A percentile compares a stretch with the other conserved stretches of the same genome.
phyloP scores from a whole-genome alignment of 2,797 vertebrate genomes.

The Lagodon rhomboides region DNA sequence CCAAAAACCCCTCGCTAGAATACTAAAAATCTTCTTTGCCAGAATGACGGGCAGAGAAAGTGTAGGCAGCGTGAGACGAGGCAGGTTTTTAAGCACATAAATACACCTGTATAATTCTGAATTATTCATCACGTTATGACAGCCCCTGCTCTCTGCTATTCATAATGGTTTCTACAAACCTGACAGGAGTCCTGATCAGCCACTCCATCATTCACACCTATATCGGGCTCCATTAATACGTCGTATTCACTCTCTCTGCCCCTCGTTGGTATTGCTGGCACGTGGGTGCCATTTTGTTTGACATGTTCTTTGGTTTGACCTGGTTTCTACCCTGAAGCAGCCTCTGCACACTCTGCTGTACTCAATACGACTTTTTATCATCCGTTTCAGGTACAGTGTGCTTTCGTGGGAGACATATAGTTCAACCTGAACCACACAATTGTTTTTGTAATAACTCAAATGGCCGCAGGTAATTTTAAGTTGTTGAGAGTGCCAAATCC shows the following conservation, averaged over 20 bases:
- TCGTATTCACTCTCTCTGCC: neutral
- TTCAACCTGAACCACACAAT: neutral
- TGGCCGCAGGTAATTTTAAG: conserved; percentile 4
- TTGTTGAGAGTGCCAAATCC: conserved; percentile 11
- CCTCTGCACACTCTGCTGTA: neutral
- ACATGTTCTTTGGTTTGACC: conserved; percentile 32
- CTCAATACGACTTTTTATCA: neutral
- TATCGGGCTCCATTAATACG: conserved; percentile 11
- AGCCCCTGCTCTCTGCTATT: conserved; percentile 32
- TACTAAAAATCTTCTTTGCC: conserved; percentile 25
- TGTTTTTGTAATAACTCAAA: neutral
- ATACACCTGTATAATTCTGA: conserved; percentile 41
- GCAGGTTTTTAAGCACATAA: conserved; percentile 45
- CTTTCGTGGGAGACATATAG: neutral
- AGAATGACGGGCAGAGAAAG: conserved; percentile 16
- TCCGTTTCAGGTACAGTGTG: neutral
- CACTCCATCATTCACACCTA: conserved; percentile 38
- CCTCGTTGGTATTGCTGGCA: neutral
- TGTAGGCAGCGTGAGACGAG: conserved; percentile 44
- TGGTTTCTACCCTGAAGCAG: conserved; percentile 5
- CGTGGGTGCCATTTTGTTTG: conserved; percentile 6
- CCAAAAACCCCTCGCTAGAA: neutral
- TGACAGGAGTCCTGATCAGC: conserved; percentile 27
- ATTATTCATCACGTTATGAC: conserved; percentile 56
- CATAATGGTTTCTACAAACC: conserved; percentile 29